Percentiles rank a stretch among this genome's conserved stretches.
Conservation (phyloP, 2,113 vertebrate species). For the Strix aluco region DNA sequence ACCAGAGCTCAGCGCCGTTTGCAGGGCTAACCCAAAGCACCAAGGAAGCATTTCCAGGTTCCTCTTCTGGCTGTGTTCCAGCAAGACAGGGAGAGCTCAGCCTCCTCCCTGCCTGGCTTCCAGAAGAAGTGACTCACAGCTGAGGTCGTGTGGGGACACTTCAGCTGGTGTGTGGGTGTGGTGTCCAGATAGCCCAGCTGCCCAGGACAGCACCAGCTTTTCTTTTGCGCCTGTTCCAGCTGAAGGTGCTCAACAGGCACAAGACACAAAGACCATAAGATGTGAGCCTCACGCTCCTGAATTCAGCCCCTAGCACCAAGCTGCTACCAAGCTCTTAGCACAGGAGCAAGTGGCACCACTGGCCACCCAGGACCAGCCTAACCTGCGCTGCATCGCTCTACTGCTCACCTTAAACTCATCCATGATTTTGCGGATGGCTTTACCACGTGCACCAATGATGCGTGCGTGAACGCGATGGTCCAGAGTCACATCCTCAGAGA, state of each 20-base stretch:
- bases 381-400: fast-evolving
- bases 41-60: not conserved
- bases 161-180: not conserved
- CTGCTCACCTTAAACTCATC: constrained; percentile 92
- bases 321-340: not conserved
- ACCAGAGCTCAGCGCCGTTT: not conserved
- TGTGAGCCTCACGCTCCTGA: not conserved
- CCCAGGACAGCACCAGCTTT: not conserved
- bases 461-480: constrained; percentile 95
- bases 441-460: constrained; percentile 94
- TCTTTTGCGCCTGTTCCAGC: not conserved
- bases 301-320: not conserved
- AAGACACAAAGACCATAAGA: not conserved
- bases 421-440: constrained; percentile 98
- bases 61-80: not conserved
- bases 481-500: constrained; percentile 91
- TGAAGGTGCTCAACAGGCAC: not conserved
- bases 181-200: not conserved
- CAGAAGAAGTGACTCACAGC: not conserved
- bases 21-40: not conserved
- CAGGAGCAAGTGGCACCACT: not conserved
- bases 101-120: not conserved
- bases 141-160: not conserved
- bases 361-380: not conserved
- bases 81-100: not conserved